A percentile compares a stretch with the other conserved stretches of the same genome.
Evolutionary conservation across 2,888 invertebrate genomes (phyloP).

Genomic region (Lepidonotus clava): DNA sequence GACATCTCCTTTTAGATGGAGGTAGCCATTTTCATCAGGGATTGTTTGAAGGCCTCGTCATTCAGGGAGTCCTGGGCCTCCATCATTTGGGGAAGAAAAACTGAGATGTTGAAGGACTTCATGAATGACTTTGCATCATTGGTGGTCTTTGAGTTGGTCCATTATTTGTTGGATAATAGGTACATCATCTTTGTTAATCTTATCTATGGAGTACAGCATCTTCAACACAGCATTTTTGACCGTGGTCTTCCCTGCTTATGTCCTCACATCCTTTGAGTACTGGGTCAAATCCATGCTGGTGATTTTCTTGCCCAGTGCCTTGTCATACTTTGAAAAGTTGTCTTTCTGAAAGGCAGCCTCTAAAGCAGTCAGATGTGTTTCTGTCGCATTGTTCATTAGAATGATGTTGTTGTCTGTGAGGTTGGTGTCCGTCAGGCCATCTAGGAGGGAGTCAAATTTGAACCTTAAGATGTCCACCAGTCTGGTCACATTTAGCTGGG

Average conservation of each 20-base stretch:
- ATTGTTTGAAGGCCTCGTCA: not conserved
- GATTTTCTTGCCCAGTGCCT: not conserved
- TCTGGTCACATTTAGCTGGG: not conserved
- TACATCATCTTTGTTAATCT: not conserved
- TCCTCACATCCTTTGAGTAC: not conserved
- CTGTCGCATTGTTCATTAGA: not conserved
- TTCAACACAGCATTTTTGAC: not conserved
- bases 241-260: not conserved
- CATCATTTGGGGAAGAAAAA: not conserved
- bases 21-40: not conserved
- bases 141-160: not conserved
- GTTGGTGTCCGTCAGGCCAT: not conserved
- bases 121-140: not conserved
- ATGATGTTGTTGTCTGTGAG: not conserved
- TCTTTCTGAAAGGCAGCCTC: not conserved
- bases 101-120: not conserved
- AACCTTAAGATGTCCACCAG: conserved; percentile 11
- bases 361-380: not conserved
- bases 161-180: not conserved
- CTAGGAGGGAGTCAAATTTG: not conserved
- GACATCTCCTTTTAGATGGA: not conserved
- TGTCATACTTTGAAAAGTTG: not conserved
- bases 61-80: not conserved
- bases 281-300: not conserved
- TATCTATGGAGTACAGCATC: not conserved